Conservation (phyloP, 2,113 vertebrate species). For the Microcebus ravelobensis region DNA sequence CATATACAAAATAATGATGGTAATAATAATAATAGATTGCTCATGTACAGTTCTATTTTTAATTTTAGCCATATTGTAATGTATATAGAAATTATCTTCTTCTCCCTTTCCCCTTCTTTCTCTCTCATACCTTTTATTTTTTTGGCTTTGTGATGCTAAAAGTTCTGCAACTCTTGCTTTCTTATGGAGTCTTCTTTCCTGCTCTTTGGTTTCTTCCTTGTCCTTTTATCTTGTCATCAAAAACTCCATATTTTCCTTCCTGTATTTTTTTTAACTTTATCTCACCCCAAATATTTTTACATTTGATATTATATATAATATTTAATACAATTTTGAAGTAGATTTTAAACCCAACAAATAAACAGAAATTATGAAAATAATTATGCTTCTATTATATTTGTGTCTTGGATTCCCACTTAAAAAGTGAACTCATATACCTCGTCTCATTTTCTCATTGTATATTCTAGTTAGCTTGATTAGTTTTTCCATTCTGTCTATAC, state of each 20-base stretch:
- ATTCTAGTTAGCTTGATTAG: constrained; percentile 35
- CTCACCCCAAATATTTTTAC: background rate
- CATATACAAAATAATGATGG: background rate
- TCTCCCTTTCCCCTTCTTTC: background rate
- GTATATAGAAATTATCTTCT: background rate
- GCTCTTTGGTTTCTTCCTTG: background rate
- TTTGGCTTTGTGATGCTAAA: background rate
- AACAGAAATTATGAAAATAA: background rate
- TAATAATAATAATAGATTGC: background rate
- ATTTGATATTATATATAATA: background rate
- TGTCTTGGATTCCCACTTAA: background rate
- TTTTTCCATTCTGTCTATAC: constrained; percentile 33
- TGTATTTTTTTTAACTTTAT: background rate
- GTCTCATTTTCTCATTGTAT: background rate
- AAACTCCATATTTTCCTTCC: no score
- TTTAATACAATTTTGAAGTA: background rate
- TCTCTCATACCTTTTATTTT: background rate
- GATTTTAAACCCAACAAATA: background rate
- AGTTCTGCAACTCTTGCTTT: background rate
- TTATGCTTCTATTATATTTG: background rate
- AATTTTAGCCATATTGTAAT: background rate
- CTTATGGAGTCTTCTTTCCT: background rate
- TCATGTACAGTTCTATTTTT: background rate
- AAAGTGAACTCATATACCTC: background rate
- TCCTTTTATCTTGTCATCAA: no score